These are phyloP conservation scores for Eublepharis macularius DNA, from an alignment of 2,113 vertebrate species.

Conservation along the genomic window DNA sequence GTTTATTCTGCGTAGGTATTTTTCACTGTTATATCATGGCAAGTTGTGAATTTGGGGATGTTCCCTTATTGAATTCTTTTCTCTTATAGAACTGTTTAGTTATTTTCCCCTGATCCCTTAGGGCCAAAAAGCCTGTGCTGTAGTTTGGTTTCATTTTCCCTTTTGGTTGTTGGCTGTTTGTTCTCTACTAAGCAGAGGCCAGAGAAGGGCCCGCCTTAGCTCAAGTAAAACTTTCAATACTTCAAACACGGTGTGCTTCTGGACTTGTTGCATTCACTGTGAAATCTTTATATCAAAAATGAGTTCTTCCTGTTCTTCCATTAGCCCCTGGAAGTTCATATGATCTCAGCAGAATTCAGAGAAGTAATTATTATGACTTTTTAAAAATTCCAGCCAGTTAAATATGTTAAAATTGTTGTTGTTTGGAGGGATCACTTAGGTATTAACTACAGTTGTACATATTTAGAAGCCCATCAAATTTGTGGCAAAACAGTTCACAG, in stretches of 20 bases:
- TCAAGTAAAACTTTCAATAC: too few species aligned
- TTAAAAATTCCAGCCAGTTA: constrained; percentile 4
- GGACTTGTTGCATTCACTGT: too few species aligned
- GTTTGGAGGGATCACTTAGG: not conserved
- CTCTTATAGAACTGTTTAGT: too few species aligned
- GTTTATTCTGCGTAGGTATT: not conserved
- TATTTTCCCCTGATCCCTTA: too few species aligned
- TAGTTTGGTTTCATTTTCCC: too few species aligned
- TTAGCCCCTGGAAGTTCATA: constrained; percentile 4
- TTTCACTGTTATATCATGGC: not conserved
- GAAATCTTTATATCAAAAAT: not conserved
- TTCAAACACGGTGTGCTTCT: too few species aligned
- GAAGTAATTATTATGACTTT: constrained; percentile 10
- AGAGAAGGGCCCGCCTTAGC: too few species aligned
- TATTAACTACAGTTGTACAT: not conserved
- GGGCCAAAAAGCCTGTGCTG: too few species aligned
- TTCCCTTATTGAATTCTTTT: too few species aligned
- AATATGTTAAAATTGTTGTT: not conserved
- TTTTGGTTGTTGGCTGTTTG: too few species aligned
- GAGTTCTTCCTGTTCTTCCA: not conserved
- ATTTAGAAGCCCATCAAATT: not conserved
- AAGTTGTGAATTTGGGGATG: too few species aligned
- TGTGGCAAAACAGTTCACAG: not conserved
- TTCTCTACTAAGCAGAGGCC: too few species aligned
- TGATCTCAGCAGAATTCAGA: not conserved